Evolutionary conservation across 2,797 vertebrate genomes (phyloP), one percentile per base, ranked within the genome.

Genomic region (Syncerus caffer): DNA sequence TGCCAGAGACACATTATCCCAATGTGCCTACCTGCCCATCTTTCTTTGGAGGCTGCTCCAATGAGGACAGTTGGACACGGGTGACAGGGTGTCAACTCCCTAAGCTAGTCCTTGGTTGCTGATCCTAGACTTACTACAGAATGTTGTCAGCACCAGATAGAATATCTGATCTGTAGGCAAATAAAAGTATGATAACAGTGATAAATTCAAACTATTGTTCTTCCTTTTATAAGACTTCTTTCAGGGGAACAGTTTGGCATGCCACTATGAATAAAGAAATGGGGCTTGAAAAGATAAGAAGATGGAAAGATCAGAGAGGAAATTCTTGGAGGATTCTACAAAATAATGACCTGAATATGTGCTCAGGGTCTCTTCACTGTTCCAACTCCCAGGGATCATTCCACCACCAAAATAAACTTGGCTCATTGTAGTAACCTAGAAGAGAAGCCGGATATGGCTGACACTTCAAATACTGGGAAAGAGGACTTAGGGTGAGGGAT

Each of bases 281-380:
- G 29, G 19, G 14, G 2, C 31, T 57, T 7, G 11, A 27, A n/a
- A 60, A 90, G n/a, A 16, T 11, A 90, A 90, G 60, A 88, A 82
- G 27, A 83, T 53, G 23, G 16, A 6, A 83, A 51, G 9, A 47
- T 57, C 12, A 50, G 19, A 11, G 3, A 6, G 34, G 6, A 85
- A 91, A 60, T 50, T 64, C 12, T 82, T 83, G 51, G 9, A 38
- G 1, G 17, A n/a, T 42, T 89, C 92, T 79, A 90, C 25, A 93
- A 57, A 79, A 93, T 38, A 95, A 76, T 86, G n/a, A 93, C 51
- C 67, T 60, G 12, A 64, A 7, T 50, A 13, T 62, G 23, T 64
- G 51, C 78, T 93, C 58, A 87, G 34, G 34, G 23, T 87, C 17
- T 17, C 64, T n/a, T 86, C n/a, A 14, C 57, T 83, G 57, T 78